Percentiles rank a stretch among this genome's conserved stretches.
Evolutionary conservation across 2,797 vertebrate genomes (phyloP).

Genomic region (Sebastes vulpes): DNA sequence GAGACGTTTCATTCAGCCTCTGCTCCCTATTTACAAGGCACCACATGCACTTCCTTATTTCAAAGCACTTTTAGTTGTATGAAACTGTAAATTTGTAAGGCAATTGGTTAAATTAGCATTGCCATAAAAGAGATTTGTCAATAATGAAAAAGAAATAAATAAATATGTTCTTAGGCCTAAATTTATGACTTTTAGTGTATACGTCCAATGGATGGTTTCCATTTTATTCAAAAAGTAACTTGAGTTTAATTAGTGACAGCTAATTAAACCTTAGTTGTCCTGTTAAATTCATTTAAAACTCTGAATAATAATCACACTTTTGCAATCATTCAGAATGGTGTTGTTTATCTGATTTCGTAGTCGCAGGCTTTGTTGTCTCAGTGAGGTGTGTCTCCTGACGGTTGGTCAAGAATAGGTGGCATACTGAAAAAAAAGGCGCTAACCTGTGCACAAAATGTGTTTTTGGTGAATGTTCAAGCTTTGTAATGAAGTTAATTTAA

Average conservation of each 20-base stretch:
- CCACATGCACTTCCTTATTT: neutral
- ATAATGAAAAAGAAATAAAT: neutral
- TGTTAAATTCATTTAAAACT: neutral
- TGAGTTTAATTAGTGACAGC: neutral
- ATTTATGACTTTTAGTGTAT: neutral
- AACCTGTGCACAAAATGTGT: neutral
- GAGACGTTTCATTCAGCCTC: neutral
- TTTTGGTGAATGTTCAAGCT: neutral
- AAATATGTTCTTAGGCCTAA: neutral
- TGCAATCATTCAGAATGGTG: neutral
- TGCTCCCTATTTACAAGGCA: neutral
- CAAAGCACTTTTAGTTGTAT: neutral
- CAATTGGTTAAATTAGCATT: neutral
- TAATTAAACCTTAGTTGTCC: neutral
- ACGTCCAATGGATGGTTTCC: neutral
- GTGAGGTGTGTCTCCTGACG: conserved; percentile 34
- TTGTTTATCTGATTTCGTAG: conserved; percentile 1
- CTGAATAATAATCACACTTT: neutral
- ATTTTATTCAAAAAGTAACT: neutral
- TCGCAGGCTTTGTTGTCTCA: conserved; percentile 26
- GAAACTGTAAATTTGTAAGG: neutral
- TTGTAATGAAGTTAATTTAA: neutral
- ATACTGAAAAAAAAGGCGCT: neutral
- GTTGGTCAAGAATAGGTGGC: neutral
- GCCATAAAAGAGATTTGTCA: neutral